Conservation (phyloP, 2,113 vertebrate species). For the Megalops atlanticus region DNA sequence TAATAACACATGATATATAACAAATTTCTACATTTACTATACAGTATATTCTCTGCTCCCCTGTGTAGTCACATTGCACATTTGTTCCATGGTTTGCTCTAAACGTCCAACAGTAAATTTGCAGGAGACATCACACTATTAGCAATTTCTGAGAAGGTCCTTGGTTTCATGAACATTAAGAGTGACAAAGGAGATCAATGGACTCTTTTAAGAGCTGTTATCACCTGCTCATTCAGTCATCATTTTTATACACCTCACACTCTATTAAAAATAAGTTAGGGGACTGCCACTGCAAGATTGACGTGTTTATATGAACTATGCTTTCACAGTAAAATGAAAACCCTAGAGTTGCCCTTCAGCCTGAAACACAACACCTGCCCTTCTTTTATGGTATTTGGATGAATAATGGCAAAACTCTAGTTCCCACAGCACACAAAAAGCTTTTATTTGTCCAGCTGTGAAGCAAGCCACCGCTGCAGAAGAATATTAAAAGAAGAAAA, state of each 20-base stretch:
- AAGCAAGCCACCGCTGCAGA: conserved; percentile 33
- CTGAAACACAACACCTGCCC: conserved; percentile 52
- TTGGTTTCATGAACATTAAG: conserved; percentile 16
- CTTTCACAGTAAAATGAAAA: conserved; percentile 35
- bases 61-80: no score
- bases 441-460: conserved; percentile 59
- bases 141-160: conserved; percentile 12
- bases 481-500: conserved; percentile 37
- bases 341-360: conserved; percentile 39
- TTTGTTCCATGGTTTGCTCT: not conserved
- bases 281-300: conserved; percentile 38
- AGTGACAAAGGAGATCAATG: conserved; percentile 11
- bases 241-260: conserved; percentile 5
- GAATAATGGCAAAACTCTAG: conserved; percentile 47
- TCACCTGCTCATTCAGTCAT: conserved; percentile 46
- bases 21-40: no score
- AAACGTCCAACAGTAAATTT: not conserved
- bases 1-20: not conserved
- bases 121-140: not conserved
- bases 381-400: conserved; percentile 53
- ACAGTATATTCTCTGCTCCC: no score
- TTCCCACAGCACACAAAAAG: conserved; percentile 53
- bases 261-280: conserved; percentile 16
- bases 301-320: conserved; percentile 36
- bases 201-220: conserved; percentile 43